phyloP scores from a whole-genome alignment of 2,888 invertebrate species.

The Junonia oenone region DNA sequence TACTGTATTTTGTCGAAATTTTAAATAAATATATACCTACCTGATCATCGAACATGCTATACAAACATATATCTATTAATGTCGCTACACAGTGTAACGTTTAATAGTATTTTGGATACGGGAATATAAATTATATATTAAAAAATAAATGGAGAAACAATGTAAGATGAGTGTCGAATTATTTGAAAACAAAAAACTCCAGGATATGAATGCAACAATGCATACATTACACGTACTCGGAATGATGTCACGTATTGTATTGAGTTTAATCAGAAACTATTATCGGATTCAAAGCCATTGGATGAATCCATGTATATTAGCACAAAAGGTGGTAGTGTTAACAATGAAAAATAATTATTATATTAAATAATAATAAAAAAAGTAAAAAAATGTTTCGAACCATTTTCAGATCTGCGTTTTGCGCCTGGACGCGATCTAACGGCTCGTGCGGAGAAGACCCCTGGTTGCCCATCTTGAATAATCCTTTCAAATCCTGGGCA shows the following conservation, averaged over 20 bases:
- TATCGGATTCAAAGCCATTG: slow-evolving; percentile 1
- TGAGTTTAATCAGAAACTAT: slow-evolving; percentile 2
- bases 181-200: background rate
- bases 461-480: slow-evolving; percentile 86
- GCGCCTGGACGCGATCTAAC: slow-evolving; percentile 83
- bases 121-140: no score
- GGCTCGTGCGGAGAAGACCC: slow-evolving; percentile 91
- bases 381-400: slow-evolving; percentile 38
- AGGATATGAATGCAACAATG: background rate
- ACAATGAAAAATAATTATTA: slow-evolving; percentile 4
- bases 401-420: slow-evolving; percentile 71
- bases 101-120: no score
- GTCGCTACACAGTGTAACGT: no score
- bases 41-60: no score
- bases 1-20: no score
- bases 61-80: no score
- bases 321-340: background rate
- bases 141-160: no score
- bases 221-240: background rate
- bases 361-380: no score
- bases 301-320: slow-evolving; percentile 12
- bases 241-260: background rate
- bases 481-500: slow-evolving; percentile 11
- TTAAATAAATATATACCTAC: no score
- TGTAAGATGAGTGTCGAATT: background rate